Conservation (phyloP, 2,797 vertebrate genomes). For the Danio choprae region DNA sequence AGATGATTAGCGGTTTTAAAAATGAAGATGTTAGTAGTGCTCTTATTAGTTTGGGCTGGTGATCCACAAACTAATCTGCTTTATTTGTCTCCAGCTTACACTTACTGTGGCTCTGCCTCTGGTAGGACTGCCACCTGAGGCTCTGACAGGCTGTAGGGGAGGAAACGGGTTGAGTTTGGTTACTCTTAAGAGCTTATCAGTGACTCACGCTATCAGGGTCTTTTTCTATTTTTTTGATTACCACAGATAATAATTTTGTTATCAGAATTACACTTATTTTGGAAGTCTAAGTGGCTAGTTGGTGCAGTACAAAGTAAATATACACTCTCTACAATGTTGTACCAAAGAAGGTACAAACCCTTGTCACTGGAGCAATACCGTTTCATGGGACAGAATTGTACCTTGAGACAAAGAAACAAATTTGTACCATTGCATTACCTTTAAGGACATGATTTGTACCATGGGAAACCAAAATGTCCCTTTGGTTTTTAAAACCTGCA, state of each 20-base stretch:
- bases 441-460: too few species aligned
- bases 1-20: neutral
- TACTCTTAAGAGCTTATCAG: slow-evolving; percentile 2
- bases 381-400: too few species aligned
- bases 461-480: too few species aligned
- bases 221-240: neutral
- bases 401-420: too few species aligned
- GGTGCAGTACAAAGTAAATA: neutral
- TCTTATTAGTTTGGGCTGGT: slow-evolving; percentile 15
- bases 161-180: slow-evolving; percentile 47
- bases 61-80: slow-evolving; percentile 17
- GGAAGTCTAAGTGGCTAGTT: neutral
- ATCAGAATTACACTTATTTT: neutral
- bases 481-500: too few species aligned
- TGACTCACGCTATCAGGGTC: neutral
- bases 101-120: slow-evolving; percentile 64
- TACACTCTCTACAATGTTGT: too few species aligned
- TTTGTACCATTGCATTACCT: too few species aligned
- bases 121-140: slow-evolving; percentile 58
- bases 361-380: too few species aligned
- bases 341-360: too few species aligned
- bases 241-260: neutral
- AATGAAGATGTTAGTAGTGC: slow-evolving; percentile 19
- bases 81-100: slow-evolving; percentile 39
- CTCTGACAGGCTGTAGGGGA: slow-evolving; percentile 55